These are phyloP conservation scores for Dinomys branickii DNA, from an alignment of 2,113 vertebrate species.

Conservation along the genomic window DNA sequence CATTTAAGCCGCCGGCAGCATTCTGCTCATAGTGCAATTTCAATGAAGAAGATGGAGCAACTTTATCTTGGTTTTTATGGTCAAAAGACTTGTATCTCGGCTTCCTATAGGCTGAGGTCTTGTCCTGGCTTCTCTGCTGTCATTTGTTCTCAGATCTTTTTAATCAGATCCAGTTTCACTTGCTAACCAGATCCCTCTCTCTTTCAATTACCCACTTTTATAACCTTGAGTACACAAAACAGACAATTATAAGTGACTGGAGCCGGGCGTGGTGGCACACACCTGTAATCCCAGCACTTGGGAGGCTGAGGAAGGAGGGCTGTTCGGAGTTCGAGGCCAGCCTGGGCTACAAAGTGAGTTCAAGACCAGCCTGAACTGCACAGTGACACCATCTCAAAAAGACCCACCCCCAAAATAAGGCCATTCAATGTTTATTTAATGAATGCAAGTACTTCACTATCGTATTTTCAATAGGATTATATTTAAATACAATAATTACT, in stretches of 20 bases:
- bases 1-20: background rate
- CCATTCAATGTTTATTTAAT: background rate
- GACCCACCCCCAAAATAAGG: too few species aligned
- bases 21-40: background rate
- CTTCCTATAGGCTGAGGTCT: background rate
- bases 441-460: background rate
- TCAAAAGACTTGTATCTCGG: background rate
- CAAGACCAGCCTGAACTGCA: too few species aligned
- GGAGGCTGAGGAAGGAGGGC: too few species aligned
- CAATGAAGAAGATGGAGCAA: background rate
- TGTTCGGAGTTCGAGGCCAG: too few species aligned
- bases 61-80: background rate
- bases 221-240: background rate
- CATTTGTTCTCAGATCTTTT: background rate
- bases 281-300: too few species aligned
- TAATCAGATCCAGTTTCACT: background rate
- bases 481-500: slow-evolving; percentile 11
- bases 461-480: slow-evolving; percentile 18
- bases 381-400: too few species aligned
- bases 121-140: background rate
- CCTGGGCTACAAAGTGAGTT: too few species aligned
- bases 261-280: too few species aligned
- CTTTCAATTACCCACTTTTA: slow-evolving; percentile 4
- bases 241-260: background rate
- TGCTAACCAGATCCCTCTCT: background rate